Evolutionary conservation across 2,888 invertebrate species (phyloP).

Genomic region (Acanthosepion lycidas): DNA sequence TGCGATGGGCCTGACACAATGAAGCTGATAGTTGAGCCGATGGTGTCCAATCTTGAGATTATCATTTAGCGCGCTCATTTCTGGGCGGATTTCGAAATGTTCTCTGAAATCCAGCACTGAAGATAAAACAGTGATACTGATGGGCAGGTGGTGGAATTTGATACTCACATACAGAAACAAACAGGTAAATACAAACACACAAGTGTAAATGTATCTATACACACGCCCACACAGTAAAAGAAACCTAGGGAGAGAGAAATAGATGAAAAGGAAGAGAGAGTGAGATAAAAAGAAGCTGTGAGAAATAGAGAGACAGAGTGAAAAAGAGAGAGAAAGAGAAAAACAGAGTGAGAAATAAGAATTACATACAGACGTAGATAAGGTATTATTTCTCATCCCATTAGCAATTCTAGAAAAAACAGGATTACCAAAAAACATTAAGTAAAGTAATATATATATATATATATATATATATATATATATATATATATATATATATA

Average conservation of each 20-base stretch:
- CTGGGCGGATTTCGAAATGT: background rate
- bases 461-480: background rate
- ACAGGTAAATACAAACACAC: background rate
- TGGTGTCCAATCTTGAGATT: background rate
- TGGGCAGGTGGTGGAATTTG: background rate
- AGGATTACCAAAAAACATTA: background rate
- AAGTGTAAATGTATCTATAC: background rate
- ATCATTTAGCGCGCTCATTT: background rate
- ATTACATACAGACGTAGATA: too few relatives aligned
- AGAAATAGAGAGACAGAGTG: too few relatives aligned
- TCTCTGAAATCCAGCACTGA: background rate
- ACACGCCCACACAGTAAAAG: too few relatives aligned
- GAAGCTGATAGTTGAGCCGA: background rate
- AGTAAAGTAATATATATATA: background rate
- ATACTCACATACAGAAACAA: background rate
- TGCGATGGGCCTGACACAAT: background rate
- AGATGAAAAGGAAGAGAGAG: too few relatives aligned
- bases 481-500: background rate
- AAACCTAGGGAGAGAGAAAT: too few relatives aligned
- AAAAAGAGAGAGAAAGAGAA: too few relatives aligned
- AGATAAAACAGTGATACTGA: background rate
- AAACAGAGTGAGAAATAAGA: too few relatives aligned
- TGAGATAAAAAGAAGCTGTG: too few relatives aligned
- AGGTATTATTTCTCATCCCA: too few relatives aligned
- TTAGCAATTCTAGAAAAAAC: too few relatives aligned